These are phyloP conservation scores for Discoglossus pictus DNA, from an alignment of 2,797 vertebrate species.

Conservation along the genomic window DNA sequence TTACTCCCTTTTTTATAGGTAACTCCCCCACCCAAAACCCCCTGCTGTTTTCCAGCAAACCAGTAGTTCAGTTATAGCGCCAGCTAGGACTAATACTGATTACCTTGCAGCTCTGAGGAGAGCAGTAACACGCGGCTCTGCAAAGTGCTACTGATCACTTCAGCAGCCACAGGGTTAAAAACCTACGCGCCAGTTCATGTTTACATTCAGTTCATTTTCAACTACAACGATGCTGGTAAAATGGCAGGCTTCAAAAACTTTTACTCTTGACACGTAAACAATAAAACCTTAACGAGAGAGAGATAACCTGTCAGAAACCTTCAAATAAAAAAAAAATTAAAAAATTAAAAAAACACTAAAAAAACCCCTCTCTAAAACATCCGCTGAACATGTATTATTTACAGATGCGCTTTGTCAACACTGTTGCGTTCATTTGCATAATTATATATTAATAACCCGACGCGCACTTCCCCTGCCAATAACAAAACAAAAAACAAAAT, in stretches of 20 bases:
- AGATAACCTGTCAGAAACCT: conserved; percentile 84
- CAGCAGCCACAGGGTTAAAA: conserved; percentile 57
- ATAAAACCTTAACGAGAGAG: conserved; percentile 86
- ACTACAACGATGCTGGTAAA: conserved; percentile 91
- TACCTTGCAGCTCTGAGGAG: conserved; percentile 40
- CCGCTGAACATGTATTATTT: conserved; percentile 90
- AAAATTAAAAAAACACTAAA: conserved; percentile 69
- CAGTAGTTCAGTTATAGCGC: conserved; percentile 84
- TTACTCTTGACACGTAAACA: conserved; percentile 50
- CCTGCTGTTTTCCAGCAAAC: conserved; percentile 65
- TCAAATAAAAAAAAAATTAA: conserved; percentile 85
- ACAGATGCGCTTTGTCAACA: conserved; percentile 89
- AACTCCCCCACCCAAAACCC: conserved; percentile 82
- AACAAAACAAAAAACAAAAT: conserved; percentile 43
- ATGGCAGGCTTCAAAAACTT: conserved; percentile 77
- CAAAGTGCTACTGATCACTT: conserved; percentile 24
- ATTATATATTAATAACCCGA: conserved; percentile 85
- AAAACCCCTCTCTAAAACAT: conserved; percentile 86
- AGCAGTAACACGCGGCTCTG: conserved; percentile 43
- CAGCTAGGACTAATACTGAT: conserved; percentile 84
- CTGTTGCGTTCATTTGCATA: conserved; percentile 90
- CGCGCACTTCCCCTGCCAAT: conserved; percentile 49
- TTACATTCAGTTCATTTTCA: conserved; percentile 86
- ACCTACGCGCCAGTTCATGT: conserved; percentile 86
- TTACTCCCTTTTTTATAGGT: conserved; percentile 79